Conservation (phyloP, 1,140 invertebrate species). For the Drosophila cardini region DNA sequence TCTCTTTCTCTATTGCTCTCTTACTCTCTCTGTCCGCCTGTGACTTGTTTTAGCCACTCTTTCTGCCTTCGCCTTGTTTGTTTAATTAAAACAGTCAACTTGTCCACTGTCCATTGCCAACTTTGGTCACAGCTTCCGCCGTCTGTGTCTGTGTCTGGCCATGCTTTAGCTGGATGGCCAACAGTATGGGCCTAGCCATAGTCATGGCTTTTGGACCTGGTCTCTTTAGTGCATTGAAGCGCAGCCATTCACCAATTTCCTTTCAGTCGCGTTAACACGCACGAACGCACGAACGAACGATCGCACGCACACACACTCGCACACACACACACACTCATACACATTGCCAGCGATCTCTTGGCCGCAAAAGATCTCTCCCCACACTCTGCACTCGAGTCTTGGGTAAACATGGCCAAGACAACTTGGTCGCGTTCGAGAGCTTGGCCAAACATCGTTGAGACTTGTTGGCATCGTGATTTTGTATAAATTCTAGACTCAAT, state of each 20-base stretch:
- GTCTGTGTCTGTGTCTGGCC: constrained; percentile 9
- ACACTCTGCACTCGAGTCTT: constrained; percentile 60
- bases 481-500: constrained; percentile 66
- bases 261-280: constrained; percentile 36
- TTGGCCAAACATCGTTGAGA: constrained; percentile 78
- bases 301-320: constrained; percentile 30
- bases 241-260: constrained; percentile 76
- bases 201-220: constrained; percentile 38
- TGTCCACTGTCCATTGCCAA: constrained; percentile 49
- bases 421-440: constrained; percentile 46
- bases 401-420: constrained; percentile 64
- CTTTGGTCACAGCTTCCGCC: constrained; percentile 80
- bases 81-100: constrained; percentile 75
- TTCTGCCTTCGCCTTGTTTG: constrained; percentile 60
- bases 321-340: constrained; percentile 20
- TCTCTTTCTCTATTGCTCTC: constrained; percentile 2
- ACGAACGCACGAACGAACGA: constrained; percentile 25
- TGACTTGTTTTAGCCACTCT: constrained; percentile 17
- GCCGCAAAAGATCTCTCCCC: constrained; percentile 17
- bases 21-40: constrained; percentile 19
- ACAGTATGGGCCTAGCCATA: no score
- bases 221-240: constrained; percentile 77
- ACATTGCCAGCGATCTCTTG: constrained; percentile 8
- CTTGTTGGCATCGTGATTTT: constrained; percentile 80
- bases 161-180: constrained; percentile 2